A percentile compares a stretch with the other conserved stretches of the same genome.
Evolutionary conservation across 2,797 vertebrate species (phyloP).

Genomic region (Lepilemur septentrionalis): DNA sequence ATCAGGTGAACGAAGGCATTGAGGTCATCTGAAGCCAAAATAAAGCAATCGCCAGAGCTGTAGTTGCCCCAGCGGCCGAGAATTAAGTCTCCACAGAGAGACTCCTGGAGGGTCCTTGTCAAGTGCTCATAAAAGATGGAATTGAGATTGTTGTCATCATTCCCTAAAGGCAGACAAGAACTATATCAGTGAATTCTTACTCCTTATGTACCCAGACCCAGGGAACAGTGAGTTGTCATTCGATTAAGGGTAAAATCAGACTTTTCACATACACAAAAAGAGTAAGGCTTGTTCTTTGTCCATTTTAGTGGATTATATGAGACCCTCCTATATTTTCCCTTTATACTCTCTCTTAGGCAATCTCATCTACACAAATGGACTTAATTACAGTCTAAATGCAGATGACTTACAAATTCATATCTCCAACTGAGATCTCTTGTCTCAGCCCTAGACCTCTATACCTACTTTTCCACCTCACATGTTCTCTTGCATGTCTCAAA

Average conservation of each 20-base stretch:
- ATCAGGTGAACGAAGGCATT: conserved; percentile 93
- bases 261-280: no score
- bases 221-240: fast-evolving
- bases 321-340: background rate
- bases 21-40: conserved; percentile 90
- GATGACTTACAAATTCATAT: background rate
- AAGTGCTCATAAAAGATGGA: conserved; percentile 98
- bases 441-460: background rate
- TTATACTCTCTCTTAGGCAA: no score
- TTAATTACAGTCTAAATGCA: background rate
- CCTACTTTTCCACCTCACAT: background rate
- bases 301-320: background rate
- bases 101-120: conserved; percentile 95
- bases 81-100: conserved; percentile 94
- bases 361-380: background rate
- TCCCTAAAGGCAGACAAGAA: conserved; percentile 85
- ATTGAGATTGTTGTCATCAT: conserved; percentile 97
- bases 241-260: background rate
- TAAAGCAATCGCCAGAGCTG: conserved; percentile 88
- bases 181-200: background rate
- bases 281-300: background rate
- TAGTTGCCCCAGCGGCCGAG: conserved; percentile 98
- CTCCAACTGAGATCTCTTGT: background rate
- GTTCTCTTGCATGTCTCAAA: background rate
- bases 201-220: background rate